Percentiles rank a stretch among this genome's conserved stretches.
Evolutionary conservation across 2,888 invertebrate genomes (phyloP).

Genomic region (Caenorhabditis drosophilae): DNA sequence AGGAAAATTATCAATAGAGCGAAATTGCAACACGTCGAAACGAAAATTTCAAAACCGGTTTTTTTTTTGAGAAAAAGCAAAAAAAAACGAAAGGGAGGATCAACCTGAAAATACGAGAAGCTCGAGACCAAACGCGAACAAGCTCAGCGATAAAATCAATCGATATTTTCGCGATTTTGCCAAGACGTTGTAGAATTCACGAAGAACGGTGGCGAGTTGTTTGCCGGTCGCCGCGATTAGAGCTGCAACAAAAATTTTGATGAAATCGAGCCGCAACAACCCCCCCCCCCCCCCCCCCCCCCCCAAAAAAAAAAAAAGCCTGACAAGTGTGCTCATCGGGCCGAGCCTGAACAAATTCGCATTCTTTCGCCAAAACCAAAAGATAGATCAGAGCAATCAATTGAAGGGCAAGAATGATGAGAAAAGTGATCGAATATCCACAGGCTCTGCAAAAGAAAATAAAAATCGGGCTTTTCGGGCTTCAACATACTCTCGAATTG

Average conservation of each 20-base stretch:
- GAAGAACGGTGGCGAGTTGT: conserved; percentile 27
- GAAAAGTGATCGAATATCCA: conserved; percentile 69
- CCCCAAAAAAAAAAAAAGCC: conserved; percentile 3
- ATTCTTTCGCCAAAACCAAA: conserved; percentile 51
- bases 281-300: no score
- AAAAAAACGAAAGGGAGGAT: no score
- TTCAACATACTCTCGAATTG: conserved; percentile 59
- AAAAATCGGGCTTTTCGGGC: neutral
- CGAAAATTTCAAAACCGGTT: no score
- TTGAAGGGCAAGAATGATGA: conserved; percentile 60
- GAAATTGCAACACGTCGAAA: no score
- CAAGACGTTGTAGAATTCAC: conserved; percentile 41
- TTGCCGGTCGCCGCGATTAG: conserved; percentile 24
- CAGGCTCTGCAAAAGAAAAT: conserved; percentile 59
- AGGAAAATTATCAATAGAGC: no score
- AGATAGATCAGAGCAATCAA: conserved; percentile 67
- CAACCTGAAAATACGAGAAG: conserved; percentile 50
- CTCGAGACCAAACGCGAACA: conserved; percentile 58
- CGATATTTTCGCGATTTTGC: conserved; percentile 34
- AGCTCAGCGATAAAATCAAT: conserved; percentile 38
- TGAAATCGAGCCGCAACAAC: no score
- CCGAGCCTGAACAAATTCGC: conserved; percentile 13
- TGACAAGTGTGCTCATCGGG: conserved; percentile 26
- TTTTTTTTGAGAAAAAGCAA: no score
- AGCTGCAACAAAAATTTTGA: conserved; percentile 19